Evolutionary conservation across 2,113 vertebrate genomes (phyloP).

Genomic region (Hyperoodon ampullatus): DNA sequence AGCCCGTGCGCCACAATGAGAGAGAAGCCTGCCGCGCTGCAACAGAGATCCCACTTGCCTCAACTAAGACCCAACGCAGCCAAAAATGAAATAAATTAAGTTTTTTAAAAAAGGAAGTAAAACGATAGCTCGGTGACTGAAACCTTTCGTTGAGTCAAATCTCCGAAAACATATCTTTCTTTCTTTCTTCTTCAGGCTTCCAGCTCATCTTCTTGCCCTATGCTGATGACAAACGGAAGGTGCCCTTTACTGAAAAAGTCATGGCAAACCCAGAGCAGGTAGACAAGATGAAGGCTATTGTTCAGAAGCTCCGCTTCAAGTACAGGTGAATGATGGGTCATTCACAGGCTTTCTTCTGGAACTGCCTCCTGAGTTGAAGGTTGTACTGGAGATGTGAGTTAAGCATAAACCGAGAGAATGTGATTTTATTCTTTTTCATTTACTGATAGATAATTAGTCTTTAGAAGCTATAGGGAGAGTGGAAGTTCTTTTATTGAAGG

Average conservation of each 20-base stretch:
- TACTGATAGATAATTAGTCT: not conserved
- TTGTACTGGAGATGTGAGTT: not conserved
- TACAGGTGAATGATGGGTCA: constrained; percentile 88
- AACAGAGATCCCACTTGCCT: too few species aligned
- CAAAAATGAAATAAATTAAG: too few species aligned
- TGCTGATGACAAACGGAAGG: constrained; percentile 92
- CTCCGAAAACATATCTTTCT: not conserved
- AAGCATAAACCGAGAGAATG: not conserved
- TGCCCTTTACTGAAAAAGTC: constrained; percentile 87
- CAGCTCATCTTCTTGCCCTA: constrained; percentile 93
- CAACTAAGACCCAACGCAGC: too few species aligned
- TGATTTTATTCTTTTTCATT: not conserved
- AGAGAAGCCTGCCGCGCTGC: too few species aligned
- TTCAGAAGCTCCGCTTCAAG: constrained; percentile 93
- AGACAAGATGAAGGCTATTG: constrained; percentile 96
- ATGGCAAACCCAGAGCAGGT: constrained; percentile 89
- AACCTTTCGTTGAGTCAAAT: not conserved
- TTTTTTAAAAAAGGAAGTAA: not conserved
- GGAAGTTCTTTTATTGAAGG: not conserved
- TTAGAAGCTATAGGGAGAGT: not conserved
- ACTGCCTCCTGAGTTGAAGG: not conserved
- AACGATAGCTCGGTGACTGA: not conserved
- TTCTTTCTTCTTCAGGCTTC: constrained; percentile 88
- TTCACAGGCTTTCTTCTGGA: not conserved
- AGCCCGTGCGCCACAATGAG: too few species aligned